Percentiles rank a stretch among this genome's conserved stretches.
Evolutionary conservation across 2,113 vertebrate species (phyloP).

Genomic region (Myiozetetes cayanensis): DNA sequence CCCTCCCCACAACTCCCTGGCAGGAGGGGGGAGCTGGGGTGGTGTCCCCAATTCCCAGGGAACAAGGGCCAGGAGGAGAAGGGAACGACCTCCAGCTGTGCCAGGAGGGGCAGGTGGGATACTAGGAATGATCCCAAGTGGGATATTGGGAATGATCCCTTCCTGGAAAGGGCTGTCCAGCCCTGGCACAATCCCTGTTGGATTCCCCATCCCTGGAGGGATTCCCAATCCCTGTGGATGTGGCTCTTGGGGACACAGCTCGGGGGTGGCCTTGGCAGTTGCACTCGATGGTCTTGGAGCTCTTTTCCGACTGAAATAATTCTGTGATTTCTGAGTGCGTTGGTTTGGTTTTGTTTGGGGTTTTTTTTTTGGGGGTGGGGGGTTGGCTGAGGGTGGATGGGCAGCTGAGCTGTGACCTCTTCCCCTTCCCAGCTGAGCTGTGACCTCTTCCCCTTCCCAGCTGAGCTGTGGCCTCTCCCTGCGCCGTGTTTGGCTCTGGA

Average conservation of each 20-base stretch:
- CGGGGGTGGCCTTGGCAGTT: background rate
- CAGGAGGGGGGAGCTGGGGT: background rate
- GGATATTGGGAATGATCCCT: background rate
- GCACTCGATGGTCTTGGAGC: fast-evolving
- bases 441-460: background rate
- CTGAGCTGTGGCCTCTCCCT: background rate
- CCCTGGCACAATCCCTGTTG: background rate
- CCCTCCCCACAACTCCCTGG: background rate
- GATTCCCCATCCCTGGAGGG: background rate
- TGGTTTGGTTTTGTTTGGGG: background rate
- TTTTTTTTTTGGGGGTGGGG: no score
- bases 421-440: background rate
- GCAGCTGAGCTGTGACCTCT: background rate
- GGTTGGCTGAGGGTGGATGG: background rate
- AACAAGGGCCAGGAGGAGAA: background rate
- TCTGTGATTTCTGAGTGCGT: background rate
- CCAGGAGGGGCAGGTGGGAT: background rate
- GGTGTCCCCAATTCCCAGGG: background rate
- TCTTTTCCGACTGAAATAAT: background rate
- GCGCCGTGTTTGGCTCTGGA: fast-evolving
- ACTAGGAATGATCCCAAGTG: no score
- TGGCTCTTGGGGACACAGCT: background rate
- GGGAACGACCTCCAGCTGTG: fast-evolving
- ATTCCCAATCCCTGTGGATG: background rate
- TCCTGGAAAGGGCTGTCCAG: background rate